Percentiles rank a stretch among this genome's conserved stretches.
Conservation (phyloP, 2,113 vertebrate genomes). For the Xenus cinereus region DNA sequence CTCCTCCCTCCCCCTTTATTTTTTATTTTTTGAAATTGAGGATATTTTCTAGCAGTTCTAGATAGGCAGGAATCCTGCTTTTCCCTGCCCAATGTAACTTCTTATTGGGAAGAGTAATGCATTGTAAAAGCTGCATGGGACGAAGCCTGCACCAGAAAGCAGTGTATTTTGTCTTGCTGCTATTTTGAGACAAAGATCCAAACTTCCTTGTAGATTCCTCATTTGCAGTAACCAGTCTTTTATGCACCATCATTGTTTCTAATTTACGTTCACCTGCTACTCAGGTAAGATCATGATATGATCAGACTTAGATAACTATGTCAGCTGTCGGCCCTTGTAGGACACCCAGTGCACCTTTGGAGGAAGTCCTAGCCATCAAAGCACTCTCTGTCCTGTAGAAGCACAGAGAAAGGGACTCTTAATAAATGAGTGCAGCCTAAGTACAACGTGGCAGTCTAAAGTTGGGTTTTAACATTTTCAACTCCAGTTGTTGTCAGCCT, state of each 20-base stretch:
- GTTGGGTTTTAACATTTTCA: background rate
- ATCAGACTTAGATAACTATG: background rate
- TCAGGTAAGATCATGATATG: background rate
- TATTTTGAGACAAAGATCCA: background rate
- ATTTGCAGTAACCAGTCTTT: background rate
- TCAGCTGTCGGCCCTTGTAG: background rate
- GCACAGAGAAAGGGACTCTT: background rate
- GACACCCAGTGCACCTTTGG: background rate
- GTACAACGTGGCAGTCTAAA: background rate
- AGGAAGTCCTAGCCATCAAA: background rate
- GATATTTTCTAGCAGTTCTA: background rate
- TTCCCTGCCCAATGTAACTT: background rate
- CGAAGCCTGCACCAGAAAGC: background rate
- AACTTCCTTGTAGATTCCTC: background rate
- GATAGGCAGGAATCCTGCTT: background rate
- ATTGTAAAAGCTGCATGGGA: background rate
- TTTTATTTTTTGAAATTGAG: background rate
- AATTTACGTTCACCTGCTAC: background rate
- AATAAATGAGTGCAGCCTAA: background rate
- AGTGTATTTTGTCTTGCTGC: background rate
- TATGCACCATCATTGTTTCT: background rate
- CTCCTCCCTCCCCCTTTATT: accelerated
- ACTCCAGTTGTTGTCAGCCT: background rate
- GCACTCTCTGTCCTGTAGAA: background rate
- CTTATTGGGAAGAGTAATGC: background rate